Evolutionary conservation across 1,140 invertebrate species (phyloP).

Genomic region (Anoplophora glabripennis): DNA sequence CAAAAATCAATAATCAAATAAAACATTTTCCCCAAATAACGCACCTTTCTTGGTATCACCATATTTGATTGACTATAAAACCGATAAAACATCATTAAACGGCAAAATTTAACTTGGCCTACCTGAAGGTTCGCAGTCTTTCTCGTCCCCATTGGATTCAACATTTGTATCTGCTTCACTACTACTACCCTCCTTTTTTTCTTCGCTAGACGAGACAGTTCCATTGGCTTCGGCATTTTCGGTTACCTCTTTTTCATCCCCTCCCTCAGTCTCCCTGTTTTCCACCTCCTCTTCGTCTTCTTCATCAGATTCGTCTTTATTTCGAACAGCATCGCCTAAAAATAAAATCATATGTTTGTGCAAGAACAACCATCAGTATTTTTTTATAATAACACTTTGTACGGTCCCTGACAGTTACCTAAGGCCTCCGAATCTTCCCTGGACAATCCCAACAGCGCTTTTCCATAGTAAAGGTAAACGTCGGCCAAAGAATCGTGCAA

Average conservation of each 20-base stretch:
- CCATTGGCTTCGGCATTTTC: slow-evolving; percentile 35
- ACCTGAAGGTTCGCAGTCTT: no score
- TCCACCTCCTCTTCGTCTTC: slow-evolving; percentile 51
- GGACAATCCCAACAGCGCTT: slow-evolving; percentile 75
- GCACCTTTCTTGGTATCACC: no score
- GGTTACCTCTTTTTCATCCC: slow-evolving; percentile 41
- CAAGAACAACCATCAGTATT: background rate
- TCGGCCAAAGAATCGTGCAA: slow-evolving; percentile 74
- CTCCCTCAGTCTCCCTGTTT: slow-evolving; percentile 41
- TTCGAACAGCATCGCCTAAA: slow-evolving; percentile 41
- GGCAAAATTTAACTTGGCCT: no score
- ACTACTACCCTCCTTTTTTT: slow-evolving; percentile 28
- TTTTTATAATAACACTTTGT: slow-evolving; percentile 23
- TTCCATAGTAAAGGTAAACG: slow-evolving; percentile 65
- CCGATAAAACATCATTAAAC: no score
- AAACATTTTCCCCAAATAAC: no score
- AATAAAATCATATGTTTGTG: slow-evolving; percentile 14
- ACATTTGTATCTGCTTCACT: slow-evolving; percentile 27
- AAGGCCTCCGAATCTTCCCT: slow-evolving; percentile 78
- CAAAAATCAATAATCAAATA: no score
- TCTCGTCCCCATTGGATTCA: no score
- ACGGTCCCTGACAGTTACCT: slow-evolving; percentile 60
- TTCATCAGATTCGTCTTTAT: slow-evolving; percentile 51
- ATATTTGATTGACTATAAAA: no score
- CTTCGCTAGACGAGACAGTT: slow-evolving; percentile 37